Evolutionary conservation across 2,113 vertebrate genomes (phyloP).

Genomic region (Eptesicus fuscus): DNA sequence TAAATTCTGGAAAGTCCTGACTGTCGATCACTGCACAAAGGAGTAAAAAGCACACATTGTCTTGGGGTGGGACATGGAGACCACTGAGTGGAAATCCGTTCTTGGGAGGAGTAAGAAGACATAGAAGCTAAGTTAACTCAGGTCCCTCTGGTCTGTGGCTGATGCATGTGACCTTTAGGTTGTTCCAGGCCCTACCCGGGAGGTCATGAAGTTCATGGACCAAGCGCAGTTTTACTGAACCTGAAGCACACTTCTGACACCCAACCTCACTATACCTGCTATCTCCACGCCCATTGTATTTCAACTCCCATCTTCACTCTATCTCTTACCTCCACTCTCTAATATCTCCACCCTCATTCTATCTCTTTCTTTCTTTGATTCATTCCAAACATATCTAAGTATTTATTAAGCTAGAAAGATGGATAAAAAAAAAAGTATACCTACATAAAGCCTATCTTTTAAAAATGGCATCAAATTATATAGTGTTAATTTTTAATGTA

Average conservation of each 20-base stretch:
- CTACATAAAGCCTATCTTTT: too few relatives aligned
- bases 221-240: not conserved
- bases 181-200: not conserved
- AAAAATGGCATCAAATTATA: too few relatives aligned
- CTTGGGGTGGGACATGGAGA: not conserved
- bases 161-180: not conserved
- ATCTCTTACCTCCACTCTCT: not conserved
- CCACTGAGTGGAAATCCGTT: not conserved
- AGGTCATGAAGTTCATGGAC: accelerated
- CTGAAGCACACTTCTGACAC: accelerated
- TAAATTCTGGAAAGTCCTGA: not conserved
- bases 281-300: not conserved
- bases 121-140: not conserved
- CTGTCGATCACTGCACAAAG: conserved; percentile 45
- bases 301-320: not conserved
- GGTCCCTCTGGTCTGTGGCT: not conserved
- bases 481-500: too few relatives aligned
- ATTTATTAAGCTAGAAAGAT: too few relatives aligned
- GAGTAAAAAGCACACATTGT: not conserved
- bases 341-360: not conserved
- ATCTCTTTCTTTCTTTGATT: not conserved
- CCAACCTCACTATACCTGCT: not conserved
- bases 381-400: too few relatives aligned
- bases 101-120: not conserved
- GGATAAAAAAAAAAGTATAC: too few relatives aligned